Evolutionary conservation across 1,140 invertebrate species (phyloP).

Genomic region (Asobara japonica): DNA sequence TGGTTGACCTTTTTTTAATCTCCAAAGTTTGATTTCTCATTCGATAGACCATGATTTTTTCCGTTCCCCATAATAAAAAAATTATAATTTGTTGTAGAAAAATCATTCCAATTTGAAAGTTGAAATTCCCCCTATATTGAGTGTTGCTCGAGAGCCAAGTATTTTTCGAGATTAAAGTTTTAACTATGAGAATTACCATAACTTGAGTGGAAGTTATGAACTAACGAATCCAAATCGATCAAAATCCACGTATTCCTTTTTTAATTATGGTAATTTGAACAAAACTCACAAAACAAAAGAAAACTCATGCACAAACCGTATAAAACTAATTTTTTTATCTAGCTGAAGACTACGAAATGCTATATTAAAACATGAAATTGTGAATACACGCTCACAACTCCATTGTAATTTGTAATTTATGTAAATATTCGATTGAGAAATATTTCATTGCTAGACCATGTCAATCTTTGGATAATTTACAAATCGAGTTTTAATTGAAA

Average conservation of each 20-base stretch:
- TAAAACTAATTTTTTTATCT: slow-evolving; percentile 4
- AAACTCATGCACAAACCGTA: slow-evolving; percentile 8
- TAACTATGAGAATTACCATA: neutral
- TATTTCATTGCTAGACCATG: neutral
- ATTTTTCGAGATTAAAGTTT: neutral
- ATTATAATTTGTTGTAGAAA: neutral
- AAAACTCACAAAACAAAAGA: slow-evolving; percentile 6
- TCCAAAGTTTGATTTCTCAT: too few relatives aligned
- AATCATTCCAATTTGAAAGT: neutral
- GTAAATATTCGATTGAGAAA: slow-evolving; percentile 3
- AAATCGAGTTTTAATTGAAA: neutral
- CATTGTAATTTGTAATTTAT: slow-evolving; percentile 16
- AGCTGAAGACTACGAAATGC: neutral
- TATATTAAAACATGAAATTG: neutral
- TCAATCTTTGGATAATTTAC: neutral
- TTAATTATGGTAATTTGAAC: neutral
- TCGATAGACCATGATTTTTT: neutral
- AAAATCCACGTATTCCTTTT: neutral
- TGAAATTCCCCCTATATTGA: neutral
- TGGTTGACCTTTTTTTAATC: too few relatives aligned
- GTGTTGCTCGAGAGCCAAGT: neutral
- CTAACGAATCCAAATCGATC: neutral
- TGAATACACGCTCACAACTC: slow-evolving; percentile 6
- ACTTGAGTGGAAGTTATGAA: neutral
- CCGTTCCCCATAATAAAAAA: neutral